Percentiles rank a stretch among this genome's conserved stretches.
Conservation (phyloP, 1,140 invertebrate species). For the Cotesia glomerata region DNA sequence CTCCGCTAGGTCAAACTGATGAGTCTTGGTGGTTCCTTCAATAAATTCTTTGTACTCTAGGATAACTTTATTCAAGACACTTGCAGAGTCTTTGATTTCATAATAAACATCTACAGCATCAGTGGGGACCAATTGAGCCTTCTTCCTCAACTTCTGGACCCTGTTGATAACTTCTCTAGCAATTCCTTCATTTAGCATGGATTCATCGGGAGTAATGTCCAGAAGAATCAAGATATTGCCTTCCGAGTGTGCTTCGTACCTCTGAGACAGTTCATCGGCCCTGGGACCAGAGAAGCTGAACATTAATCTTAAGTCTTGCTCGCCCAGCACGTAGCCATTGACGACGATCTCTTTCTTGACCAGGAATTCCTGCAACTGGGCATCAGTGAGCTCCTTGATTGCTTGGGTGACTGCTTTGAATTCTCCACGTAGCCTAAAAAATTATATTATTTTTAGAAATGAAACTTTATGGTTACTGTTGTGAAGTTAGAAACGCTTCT, state of each 20-base stretch:
- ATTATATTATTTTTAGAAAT: too few species aligned
- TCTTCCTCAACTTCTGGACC: constrained; percentile 96
- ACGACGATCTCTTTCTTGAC: constrained; percentile 75
- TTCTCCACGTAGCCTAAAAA: constrained; percentile 77
- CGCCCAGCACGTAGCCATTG: constrained; percentile 76
- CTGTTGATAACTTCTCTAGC: constrained; percentile 96
- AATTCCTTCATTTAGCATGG: constrained; percentile 89
- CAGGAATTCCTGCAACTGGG: constrained; percentile 81
- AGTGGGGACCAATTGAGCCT: constrained; percentile 89
- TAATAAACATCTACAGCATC: constrained; percentile 90
- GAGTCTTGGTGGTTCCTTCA: constrained; percentile 81
- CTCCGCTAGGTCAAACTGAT: constrained; percentile 62
- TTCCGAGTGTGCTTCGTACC: constrained; percentile 90
- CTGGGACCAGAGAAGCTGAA: constrained; percentile 73
- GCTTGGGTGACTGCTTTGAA: constrained; percentile 87
- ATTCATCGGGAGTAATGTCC: constrained; percentile 82
- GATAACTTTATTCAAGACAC: constrained; percentile 74
- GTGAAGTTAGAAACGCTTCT: too few species aligned
- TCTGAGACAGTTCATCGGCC: constrained; percentile 67
- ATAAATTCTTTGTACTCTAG: constrained; percentile 77
- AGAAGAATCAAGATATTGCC: constrained; percentile 83
- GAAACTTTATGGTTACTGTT: too few species aligned
- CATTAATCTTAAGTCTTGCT: constrained; percentile 85
- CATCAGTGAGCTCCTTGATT: constrained; percentile 82
- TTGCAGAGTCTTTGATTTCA: constrained; percentile 67